Evolutionary conservation across 2,888 invertebrate genomes (phyloP).

Genomic region (Coenonympha glycerion): DNA sequence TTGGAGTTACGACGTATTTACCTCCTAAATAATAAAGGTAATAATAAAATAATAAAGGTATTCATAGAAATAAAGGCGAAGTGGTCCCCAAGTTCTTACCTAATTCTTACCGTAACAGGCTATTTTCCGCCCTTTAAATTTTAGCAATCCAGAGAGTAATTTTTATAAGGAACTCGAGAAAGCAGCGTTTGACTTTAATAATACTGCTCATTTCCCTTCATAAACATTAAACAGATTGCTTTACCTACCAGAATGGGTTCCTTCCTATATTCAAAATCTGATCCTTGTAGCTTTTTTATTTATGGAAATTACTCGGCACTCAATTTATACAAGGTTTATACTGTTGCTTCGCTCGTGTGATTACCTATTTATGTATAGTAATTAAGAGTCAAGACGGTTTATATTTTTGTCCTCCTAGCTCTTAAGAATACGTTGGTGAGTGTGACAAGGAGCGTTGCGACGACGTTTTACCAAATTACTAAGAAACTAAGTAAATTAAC

Average conservation of each 20-base stretch:
- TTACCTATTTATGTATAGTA: too few species aligned
- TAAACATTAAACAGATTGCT: slow-evolving; percentile 3
- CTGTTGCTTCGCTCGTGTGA: too few species aligned
- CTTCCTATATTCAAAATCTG: not conserved
- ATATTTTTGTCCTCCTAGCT: too few species aligned
- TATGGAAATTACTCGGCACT: not conserved
- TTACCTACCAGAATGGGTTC: not conserved
- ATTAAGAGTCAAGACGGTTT: too few species aligned
- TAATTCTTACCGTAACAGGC: slow-evolving; percentile 3
- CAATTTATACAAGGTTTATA: too few species aligned
- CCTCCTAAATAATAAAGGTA: not conserved
- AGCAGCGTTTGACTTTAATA: not conserved
- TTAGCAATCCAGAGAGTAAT: not conserved
- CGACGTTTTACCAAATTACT: too few species aligned
- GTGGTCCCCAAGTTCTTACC: not conserved
- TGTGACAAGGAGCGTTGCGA: too few species aligned
- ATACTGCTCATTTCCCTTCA: not conserved
- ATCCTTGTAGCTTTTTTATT: not conserved
- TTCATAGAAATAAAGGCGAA: not conserved
- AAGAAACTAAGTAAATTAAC: too few species aligned
- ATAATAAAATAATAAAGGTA: not conserved
- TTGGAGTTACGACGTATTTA: too few species aligned
- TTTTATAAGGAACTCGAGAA: not conserved
- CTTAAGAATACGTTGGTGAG: too few species aligned
- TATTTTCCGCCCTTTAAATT: slow-evolving; percentile 9